Evolutionary conservation across 2,113 vertebrate genomes (phyloP).

Genomic region (Apeltes quadracus): DNA sequence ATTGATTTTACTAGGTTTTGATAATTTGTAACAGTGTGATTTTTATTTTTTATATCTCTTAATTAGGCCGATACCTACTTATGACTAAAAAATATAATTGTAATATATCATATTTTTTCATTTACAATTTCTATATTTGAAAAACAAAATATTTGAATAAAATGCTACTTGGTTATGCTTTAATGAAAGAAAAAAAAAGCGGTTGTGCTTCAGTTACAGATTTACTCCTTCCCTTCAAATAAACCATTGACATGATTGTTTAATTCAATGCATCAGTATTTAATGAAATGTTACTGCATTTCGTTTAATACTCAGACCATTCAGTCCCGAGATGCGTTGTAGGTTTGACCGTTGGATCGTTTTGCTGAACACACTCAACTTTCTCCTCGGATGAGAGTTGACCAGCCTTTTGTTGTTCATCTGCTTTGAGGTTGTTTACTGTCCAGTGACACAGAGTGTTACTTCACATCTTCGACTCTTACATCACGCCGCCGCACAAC

Average conservation of each 20-base stretch:
- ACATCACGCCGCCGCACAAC: background rate
- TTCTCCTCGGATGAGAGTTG: slow-evolving; percentile 8
- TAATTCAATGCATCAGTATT: background rate
- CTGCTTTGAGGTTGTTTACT: slow-evolving; percentile 9
- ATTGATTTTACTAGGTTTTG: background rate
- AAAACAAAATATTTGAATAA: slow-evolving; percentile 13
- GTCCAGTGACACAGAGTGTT: slow-evolving; percentile 27
- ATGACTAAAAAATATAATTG: too few relatives aligned
- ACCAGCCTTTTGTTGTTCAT: slow-evolving; percentile 4
- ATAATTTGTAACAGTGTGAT: background rate
- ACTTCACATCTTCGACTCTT: slow-evolving; percentile 53
- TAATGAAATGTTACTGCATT: background rate
- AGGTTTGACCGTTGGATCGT: background rate
- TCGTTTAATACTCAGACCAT: background rate
- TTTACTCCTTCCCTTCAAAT: background rate
- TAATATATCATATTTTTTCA: too few relatives aligned
- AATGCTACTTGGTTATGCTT: slow-evolving; percentile 14
- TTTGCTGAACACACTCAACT: slow-evolving; percentile 13
- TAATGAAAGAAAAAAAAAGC: background rate
- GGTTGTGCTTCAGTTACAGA: slow-evolving; percentile 14
- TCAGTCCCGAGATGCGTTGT: background rate
- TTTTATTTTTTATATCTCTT: background rate
- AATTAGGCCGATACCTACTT: background rate
- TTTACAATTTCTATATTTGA: slow-evolving; percentile 1
- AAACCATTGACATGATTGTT: background rate